Evolutionary conservation across 64 coral and sea anemone genomes (phyloP).

Genomic region (Dendronephthya gigantea): DNA sequence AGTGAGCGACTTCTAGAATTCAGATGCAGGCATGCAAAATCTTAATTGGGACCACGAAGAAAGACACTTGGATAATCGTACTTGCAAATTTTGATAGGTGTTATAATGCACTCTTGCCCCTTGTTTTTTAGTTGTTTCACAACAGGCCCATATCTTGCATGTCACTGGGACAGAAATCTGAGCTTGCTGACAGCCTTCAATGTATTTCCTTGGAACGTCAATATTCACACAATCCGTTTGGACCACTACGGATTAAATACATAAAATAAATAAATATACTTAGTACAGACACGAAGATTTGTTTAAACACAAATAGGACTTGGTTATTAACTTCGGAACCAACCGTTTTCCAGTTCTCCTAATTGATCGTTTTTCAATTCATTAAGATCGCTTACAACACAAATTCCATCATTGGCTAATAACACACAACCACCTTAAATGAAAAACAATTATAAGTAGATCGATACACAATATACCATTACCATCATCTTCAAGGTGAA

Average conservation of each 20-base stretch:
- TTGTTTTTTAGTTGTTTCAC: background rate
- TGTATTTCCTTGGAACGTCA: background rate
- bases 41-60: too few relatives aligned
- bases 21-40: too few relatives aligned
- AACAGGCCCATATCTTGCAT: background rate
- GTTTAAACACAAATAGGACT: background rate
- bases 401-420: background rate
- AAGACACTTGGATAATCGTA: background rate
- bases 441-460: background rate
- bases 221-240: background rate
- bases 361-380: background rate
- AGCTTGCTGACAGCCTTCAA: background rate
- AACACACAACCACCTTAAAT: background rate
- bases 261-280: background rate
- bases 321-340: too few relatives aligned
- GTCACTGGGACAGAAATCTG: background rate
- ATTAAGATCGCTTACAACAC: background rate
- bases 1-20: too few relatives aligned
- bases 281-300: background rate
- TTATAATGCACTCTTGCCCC: background rate
- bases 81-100: background rate
- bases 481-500: too few relatives aligned
- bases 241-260: background rate
- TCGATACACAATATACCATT: background rate
- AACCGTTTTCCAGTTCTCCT: background rate